Conservation (phyloP, 1,140 invertebrate species). For the Ostrea denselamellosa region DNA sequence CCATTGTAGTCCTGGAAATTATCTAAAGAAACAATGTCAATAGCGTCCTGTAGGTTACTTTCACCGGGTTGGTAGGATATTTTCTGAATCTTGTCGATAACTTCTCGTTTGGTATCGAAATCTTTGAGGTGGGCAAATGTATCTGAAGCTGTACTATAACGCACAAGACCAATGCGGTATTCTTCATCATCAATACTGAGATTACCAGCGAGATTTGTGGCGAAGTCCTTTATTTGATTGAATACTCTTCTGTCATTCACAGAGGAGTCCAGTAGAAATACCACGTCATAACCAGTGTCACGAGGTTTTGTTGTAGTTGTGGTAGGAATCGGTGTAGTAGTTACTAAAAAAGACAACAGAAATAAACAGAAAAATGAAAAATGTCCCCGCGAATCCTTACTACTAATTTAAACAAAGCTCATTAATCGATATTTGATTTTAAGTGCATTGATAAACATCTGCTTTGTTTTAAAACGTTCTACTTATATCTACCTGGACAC, state of each 20-base stretch:
- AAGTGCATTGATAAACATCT: too few species aligned
- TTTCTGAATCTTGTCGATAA: slow-evolving; percentile 59
- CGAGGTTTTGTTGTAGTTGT: slow-evolving; percentile 33
- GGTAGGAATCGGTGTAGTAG: not conserved
- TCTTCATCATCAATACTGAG: slow-evolving; percentile 61
- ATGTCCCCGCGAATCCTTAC: too few species aligned
- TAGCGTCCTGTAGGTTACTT: slow-evolving; percentile 56
- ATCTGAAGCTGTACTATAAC: slow-evolving; percentile 58
- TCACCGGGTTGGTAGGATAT: slow-evolving; percentile 59
- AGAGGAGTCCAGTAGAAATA: slow-evolving; percentile 68
- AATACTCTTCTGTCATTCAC: slow-evolving; percentile 54
- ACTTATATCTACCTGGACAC: slow-evolving; percentile 53
- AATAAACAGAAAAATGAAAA: too few species aligned
- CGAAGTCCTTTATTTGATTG: slow-evolving; percentile 59
- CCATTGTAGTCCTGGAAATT: slow-evolving; percentile 61
- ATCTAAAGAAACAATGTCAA: slow-evolving; percentile 47
- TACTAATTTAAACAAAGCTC: too few species aligned
- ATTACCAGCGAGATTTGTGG: slow-evolving; percentile 55
- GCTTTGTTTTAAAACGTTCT: too few species aligned
- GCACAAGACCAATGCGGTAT: slow-evolving; percentile 61
- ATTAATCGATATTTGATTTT: not conserved
- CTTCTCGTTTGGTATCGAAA: slow-evolving; percentile 45
- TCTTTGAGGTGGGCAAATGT: slow-evolving; percentile 56
- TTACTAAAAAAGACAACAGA: not conserved
- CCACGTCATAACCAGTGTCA: slow-evolving; percentile 69